Evolutionary conservation across 2,113 vertebrate genomes (phyloP).

Genomic region (Dicentrarchus labrax): DNA sequence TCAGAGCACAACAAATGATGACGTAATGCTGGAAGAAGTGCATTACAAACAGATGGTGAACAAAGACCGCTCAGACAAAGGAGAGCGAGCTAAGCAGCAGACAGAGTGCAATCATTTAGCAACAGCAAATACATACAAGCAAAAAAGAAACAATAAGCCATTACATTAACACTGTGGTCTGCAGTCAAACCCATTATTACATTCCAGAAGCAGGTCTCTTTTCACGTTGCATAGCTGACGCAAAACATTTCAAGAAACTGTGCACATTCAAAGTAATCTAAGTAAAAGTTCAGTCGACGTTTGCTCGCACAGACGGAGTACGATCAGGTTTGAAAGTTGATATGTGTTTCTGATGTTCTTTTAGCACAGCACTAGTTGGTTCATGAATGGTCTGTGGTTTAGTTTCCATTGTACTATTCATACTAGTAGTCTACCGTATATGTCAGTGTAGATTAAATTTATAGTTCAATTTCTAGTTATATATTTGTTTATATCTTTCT

Average conservation of each 20-base stretch:
- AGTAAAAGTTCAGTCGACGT: constrained; percentile 19
- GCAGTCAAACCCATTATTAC: constrained; percentile 40
- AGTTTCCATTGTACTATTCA: not conserved
- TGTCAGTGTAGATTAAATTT: constrained; percentile 5
- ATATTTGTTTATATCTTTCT: not conserved
- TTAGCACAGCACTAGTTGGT: constrained; percentile 22
- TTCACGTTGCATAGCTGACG: constrained; percentile 82
- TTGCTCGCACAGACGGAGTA: constrained; percentile 22
- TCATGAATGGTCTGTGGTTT: constrained; percentile 18
- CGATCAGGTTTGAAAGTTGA: constrained; percentile 30
- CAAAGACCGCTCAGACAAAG: constrained; percentile 26
- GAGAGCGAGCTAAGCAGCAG: constrained; percentile 15
- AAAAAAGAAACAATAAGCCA: constrained; percentile 32
- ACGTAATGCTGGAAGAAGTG: constrained; percentile 23
- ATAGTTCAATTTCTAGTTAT: not conserved
- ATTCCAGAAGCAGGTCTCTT: constrained; percentile 49
- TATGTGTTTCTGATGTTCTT: constrained; percentile 38
- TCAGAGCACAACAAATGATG: constrained; percentile 48
- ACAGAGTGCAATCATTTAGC: constrained; percentile 51
- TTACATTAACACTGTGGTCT: constrained; percentile 53
- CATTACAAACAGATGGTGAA: constrained; percentile 22
- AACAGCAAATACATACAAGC: constrained; percentile 66
- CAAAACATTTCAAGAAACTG: constrained; percentile 56
- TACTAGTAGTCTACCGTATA: constrained; percentile 17
- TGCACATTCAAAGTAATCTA: constrained; percentile 44